Conservation (phyloP, 2,797 vertebrate genomes). For the Mormyrops attenuatus region DNA sequence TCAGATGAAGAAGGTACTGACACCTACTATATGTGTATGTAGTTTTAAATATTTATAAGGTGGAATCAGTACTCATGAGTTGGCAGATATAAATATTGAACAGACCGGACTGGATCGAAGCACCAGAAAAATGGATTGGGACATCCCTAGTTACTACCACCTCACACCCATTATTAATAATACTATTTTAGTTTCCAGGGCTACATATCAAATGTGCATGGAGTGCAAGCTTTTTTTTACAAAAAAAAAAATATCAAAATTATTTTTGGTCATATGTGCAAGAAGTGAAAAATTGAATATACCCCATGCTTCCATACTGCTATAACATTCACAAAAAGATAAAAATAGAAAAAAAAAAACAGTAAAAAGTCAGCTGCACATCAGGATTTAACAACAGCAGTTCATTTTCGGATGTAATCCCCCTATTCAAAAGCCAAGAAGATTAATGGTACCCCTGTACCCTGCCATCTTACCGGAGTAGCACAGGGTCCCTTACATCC, state of each 20-base stretch:
- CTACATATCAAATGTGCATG: neutral
- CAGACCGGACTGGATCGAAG: neutral
- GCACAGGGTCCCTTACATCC: conserved; percentile 76
- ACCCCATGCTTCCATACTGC: neutral
- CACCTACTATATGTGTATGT: neutral
- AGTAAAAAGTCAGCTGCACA: neutral
- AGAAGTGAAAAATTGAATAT: neutral
- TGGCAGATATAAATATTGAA: neutral
- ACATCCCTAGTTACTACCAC: neutral
- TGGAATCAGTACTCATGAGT: neutral
- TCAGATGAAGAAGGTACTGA: neutral
- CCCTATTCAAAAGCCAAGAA: neutral
- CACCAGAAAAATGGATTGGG: neutral
- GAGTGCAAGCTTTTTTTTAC: neutral
- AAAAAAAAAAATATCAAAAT: neutral
- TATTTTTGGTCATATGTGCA: neutral
- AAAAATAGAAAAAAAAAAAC: neutral
- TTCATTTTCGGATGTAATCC: neutral
- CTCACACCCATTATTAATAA: neutral
- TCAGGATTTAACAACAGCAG: neutral
- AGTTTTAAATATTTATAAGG: neutral
- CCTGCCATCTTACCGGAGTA: conserved; percentile 67
- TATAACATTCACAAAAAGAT: neutral
- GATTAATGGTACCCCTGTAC: neutral
- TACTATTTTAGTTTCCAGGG: neutral